Evolutionary conservation across 2,113 vertebrate genomes (phyloP), one percentile per base, ranked within the genome.

Genomic region (Mastomys coucha): DNA sequence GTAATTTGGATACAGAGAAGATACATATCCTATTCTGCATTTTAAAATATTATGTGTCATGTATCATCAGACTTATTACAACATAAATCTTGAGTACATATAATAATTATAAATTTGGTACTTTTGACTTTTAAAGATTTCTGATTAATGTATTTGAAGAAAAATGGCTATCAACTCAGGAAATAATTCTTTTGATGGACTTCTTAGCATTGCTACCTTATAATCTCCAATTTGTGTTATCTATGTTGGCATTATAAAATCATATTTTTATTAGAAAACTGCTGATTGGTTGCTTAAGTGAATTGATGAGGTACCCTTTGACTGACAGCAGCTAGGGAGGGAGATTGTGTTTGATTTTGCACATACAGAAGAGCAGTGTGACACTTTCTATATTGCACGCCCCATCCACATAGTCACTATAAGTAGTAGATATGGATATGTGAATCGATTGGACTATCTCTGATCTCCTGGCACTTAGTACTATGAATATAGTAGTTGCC

Each of bases 101-200:
- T 63, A 31, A 82, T 60, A 42, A 72, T 20, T 65, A 53, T 28
- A 31, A 69, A 77, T 70, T 39, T 5, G 16, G 0, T 80, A 33
- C 75, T 76, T 33, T 75, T 88, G 2, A 56, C 51, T 93, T 85
- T 94, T 73, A 77, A 93, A 58, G 11, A 84, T 87, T 73, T 93
- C 56, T 81, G 6, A 7, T 75, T 0, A 2, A 7, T 56, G 76
- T 80, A 19, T 96, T 89, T 96, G 51, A 92, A 93, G 51, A 93
- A 0, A 1, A 75, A 14, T 42, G 2, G 1, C 51, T 89, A 9
- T 94, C 56, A 69, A 24, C 26, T 80, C 17, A 63, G 26, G 12
- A 36, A 8, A 31, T 10, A 93, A 26, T 22, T 87, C 56, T 75
- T 75, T 13, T 36, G 49, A 60, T 58, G 53, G 14, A 70, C 93